Base-by-base conservation (phyloP, 92 coral and sea anemone genomes). In the Zoanthus gigantus region DNA sequence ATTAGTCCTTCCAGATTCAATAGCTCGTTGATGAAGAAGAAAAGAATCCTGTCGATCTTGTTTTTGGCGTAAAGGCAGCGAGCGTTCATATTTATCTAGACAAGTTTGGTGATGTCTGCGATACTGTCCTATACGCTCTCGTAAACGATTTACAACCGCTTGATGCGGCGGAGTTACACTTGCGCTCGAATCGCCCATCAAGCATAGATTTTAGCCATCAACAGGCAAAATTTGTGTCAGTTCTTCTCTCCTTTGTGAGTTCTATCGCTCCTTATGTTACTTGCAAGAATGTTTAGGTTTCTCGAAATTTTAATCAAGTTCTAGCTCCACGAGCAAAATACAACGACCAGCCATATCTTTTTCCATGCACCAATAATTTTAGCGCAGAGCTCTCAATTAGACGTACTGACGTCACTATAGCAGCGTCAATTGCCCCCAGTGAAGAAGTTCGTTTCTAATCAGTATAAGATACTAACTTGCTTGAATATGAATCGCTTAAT, bases 101-200 rank as follows among this genome's bases (percentile, higher is more conserved):
- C 96, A 93, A 87, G 61, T 89, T 47, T 88, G 83, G 72, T 97
- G 95, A 81, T 85, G 98, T 85, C 92, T 92, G 86, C 97, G 93
- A 78, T 93, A 97, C 89, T 83, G 88, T 78, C 85, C 92, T 82
- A 94, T 56, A 83, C 99, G 98, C 78, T 93, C 95, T 76, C 97
- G 95, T 85, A 97, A 84, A 83, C 95, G 91, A 69, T 92, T 94
- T 84, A 97, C 96, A 71, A 97, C 96, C 47, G 91, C 94, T 88
- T 93, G 99, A 83, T 94, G 94, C 84, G 97, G 95, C 13, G 85
- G 17, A 63, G 95, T 94, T 92, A 94, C 92, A 81, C 91, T 92
- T 75, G 95, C 83, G 82, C 93, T 90, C 72, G 88, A 81, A 76
- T 94, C 93, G 90, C 91, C 91, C 96, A 94, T 94, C 58, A 77